Evolutionary conservation across 1,140 invertebrate genomes (phyloP).

Genomic region (Magallana gigas): DNA sequence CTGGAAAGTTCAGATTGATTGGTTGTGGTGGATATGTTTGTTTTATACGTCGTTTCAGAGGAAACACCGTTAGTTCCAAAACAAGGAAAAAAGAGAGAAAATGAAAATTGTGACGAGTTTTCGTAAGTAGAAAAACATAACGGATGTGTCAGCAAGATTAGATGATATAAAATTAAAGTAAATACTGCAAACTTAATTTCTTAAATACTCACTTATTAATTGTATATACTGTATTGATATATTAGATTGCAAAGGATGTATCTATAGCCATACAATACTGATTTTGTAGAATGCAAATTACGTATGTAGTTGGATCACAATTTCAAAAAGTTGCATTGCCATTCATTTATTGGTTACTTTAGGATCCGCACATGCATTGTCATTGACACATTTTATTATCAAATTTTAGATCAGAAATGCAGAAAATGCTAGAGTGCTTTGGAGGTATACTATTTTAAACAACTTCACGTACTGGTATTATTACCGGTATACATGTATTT

Average conservation of each 20-base stretch:
- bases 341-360: background rate
- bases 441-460: slow-evolving; percentile 62
- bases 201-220: too few species aligned
- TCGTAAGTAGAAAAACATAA: background rate
- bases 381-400: background rate
- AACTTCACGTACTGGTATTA: background rate
- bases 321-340: background rate
- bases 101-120: slow-evolving; percentile 9
- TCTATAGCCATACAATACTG: too few species aligned
- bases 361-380: background rate
- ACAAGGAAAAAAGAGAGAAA: slow-evolving; percentile 27
- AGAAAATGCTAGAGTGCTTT: slow-evolving; percentile 74
- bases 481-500: too few species aligned
- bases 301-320: too few species aligned
- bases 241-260: too few species aligned
- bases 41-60: background rate
- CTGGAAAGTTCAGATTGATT: too few species aligned
- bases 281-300: too few species aligned
- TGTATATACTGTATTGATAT: too few species aligned
- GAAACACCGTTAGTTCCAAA: slow-evolving; percentile 1
- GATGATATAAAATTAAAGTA: too few species aligned
- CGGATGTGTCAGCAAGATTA: too few species aligned
- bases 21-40: too few species aligned
- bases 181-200: too few species aligned
- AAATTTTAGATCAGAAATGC: slow-evolving; percentile 69